phyloP scores from a whole-genome alignment of 2,888 invertebrate genomes.

The Amorpha juglandis region DNA sequence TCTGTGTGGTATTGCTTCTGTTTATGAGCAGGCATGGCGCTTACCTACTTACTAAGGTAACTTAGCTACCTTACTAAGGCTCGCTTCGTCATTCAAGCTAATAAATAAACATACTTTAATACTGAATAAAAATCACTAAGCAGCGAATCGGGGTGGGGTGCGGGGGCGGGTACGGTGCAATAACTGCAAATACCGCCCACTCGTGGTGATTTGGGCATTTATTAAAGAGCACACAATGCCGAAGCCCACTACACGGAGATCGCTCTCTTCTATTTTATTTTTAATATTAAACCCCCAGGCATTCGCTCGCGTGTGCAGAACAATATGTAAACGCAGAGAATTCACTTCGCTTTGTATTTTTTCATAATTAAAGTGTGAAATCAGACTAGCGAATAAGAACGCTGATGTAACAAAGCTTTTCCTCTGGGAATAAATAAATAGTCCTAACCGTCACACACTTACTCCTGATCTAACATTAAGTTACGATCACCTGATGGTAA shows the following conservation, averaged over 20 bases:
- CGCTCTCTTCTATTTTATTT: slow-evolving; percentile 78
- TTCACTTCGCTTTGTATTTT: not conserved
- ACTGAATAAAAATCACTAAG: slow-evolving; percentile 12
- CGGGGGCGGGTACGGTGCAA: slow-evolving; percentile 42
- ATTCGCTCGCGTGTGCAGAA: slow-evolving; percentile 57
- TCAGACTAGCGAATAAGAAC: not conserved
- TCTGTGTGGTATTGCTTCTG: too few relatives aligned
- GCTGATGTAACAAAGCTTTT: too few relatives aligned
- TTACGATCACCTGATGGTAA: too few relatives aligned
- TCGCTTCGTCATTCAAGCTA: too few relatives aligned
- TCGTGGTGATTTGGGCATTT: slow-evolving; percentile 76
- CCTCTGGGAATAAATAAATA: too few relatives aligned
- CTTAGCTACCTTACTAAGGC: too few relatives aligned
- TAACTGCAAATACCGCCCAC: slow-evolving; percentile 61
- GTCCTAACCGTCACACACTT: too few relatives aligned
- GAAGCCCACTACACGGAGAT: slow-evolving; percentile 68
- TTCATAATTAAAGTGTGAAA: not conserved
- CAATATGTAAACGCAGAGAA: slow-evolving; percentile 44
- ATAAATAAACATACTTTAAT: not conserved
- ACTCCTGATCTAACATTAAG: too few relatives aligned
- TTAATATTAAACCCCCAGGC: slow-evolving; percentile 80
- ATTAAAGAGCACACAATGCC: slow-evolving; percentile 81
- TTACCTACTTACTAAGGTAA: too few relatives aligned
- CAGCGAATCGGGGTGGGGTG: not conserved
- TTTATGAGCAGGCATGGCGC: too few relatives aligned